Conservation (phyloP, 2,797 vertebrate species). For the Micromesistius poutassou region DNA sequence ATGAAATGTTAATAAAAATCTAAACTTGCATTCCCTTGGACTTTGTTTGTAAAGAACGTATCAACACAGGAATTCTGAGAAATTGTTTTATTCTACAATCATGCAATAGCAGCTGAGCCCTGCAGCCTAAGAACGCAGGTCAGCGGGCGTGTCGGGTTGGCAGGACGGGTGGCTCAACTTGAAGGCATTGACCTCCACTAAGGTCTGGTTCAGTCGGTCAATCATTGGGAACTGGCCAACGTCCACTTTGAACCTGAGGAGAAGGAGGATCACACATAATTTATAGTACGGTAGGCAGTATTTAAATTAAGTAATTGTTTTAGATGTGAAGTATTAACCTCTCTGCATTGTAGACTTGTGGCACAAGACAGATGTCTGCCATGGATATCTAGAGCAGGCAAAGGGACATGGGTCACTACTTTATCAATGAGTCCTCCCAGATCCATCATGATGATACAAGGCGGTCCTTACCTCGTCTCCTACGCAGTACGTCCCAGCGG, state of each 20-base stretch:
- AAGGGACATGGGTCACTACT: background rate
- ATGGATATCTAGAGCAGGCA: constrained; percentile 82
- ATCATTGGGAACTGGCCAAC: constrained; percentile 82
- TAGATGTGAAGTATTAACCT: constrained; percentile 70
- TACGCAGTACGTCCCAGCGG: constrained; percentile 85
- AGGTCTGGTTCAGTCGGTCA: constrained; percentile 80
- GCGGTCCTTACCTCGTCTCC: constrained; percentile 83
- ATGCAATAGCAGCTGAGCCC: background rate
- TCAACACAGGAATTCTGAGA: background rate
- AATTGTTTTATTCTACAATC: background rate
- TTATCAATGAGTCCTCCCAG: constrained; percentile 9
- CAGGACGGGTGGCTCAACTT: constrained; percentile 81
- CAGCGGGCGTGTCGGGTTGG: constrained; percentile 90
- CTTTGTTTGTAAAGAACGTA: background rate
- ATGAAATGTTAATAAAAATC: background rate
- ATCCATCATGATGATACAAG: background rate
- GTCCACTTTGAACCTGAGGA: constrained; percentile 86
- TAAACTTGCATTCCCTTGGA: background rate
- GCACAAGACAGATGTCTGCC: constrained; percentile 93
- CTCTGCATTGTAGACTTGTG: constrained; percentile 92
- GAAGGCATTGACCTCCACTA: constrained; percentile 86
- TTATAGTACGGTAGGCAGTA: background rate
- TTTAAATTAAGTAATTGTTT: background rate
- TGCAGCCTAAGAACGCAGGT: constrained; percentile 70
- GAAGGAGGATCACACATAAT: background rate